Base-by-base conservation (phyloP, 2,113 vertebrate genomes). In the Grammomys surdaster region DNA sequence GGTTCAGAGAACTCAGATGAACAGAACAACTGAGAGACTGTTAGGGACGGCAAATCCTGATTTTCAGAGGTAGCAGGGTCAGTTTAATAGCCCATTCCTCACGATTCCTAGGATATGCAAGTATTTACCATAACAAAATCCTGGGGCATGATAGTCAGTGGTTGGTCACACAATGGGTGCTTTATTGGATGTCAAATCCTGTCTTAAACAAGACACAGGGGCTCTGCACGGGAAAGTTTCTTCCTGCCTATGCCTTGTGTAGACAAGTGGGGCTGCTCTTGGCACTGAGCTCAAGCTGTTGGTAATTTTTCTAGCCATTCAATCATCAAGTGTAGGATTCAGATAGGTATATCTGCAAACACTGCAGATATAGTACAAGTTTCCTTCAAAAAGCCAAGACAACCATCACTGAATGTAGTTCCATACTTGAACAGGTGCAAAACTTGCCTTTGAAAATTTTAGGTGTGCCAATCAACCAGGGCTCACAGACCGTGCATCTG, bases 401-500 rank as follows among this genome's bases (percentile, higher is more conserved):
- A 88, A 87, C 2, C 33, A n/a, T 2, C 48, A 78, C 58, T 40
- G n/a, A 36, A 7, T 22, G 7, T 40, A n/a, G 28, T 72, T 63
- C 4, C 88, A 31, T 46, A 77, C 14, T 86, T 94, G 51, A 85
- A 84, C 67, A 94, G 16, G 91, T 43, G 82, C 26, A 78, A 91
- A 86, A 89, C 36, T 33, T 70, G 3, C 60, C 76, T 93, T 58
- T 65, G 72, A 80, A 91, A 96, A 85, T 81, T 36, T 36, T 94
- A 69, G 22, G 56, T 67, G 36, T 58, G 63, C 26, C 88, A 76
- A 26, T 22, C 88, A 76, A 26, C 60, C n/a, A 89, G 40, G 80
- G 56, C 56, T 36, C 20, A 31, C 67, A 88, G 63, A 85, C 46
- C 60, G 19, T 46, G 63, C 0, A 14, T n/a, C 67, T 72, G 19